Base-by-base conservation (phyloP, 2,797 vertebrate genomes). In the Lutjanus campechanus region DNA sequence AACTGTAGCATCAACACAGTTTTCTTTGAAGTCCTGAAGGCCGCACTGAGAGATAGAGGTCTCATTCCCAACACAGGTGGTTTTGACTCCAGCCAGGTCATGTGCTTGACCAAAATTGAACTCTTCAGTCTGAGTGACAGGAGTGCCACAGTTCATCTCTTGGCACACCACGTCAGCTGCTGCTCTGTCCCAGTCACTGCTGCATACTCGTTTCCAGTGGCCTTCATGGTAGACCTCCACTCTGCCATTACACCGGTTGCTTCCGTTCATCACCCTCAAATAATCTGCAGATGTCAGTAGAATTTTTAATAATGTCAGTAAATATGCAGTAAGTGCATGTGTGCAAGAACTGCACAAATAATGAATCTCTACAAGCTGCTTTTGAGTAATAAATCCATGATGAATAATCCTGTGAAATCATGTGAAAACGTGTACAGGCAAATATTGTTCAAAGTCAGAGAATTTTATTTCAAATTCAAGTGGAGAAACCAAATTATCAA, bases 41-140 rank as follows among this genome's bases (percentile, higher is more conserved):
- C 0, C 3, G 61, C 94, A 95, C 0, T 79, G 11, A 11, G 79
- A 54, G 11, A 95, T 1, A 19, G 91, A 88, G 63, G 2, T 92
- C 76, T 94, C 93, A 59, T 93, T 94, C 68, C 94, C 93, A 19
- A 2, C 2, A 63, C 94, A 95, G 43, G 3, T 84, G 40, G 77
- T 29, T 85, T 92, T 91, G 53, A 94, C 0, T 15, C 81, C 85
- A 8, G 6, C 2, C 7, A 43, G 1, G 2, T 7, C 2, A 4
- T 0, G 13, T 1, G 67, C 11, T 3, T 74, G 43, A 54, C 91
- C 94, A 69, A 91, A 94, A 55, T 87, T 0, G 0, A 8, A 55
- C 0, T 0, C 5, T 1, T 20, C 36, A 2, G 63, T 1, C 7
- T 65, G 69, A 19, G 2, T 0, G 9, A 46, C 2, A 50, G 92